These are phyloP conservation scores for Rosalia funebris DNA, from an alignment of 2,888 invertebrate genomes.

Conservation along the genomic window DNA sequence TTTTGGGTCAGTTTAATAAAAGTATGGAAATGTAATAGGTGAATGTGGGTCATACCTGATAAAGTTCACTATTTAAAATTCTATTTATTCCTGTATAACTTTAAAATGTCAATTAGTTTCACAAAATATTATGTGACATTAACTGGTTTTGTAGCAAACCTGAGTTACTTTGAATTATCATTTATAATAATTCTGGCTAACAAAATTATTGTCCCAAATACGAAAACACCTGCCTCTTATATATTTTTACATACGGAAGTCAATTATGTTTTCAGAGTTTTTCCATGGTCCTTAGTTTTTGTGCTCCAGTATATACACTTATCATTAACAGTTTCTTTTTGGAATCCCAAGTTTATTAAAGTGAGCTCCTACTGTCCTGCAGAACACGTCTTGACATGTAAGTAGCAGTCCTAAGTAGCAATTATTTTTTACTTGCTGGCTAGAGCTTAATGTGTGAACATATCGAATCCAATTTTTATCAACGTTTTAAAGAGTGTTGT, in stretches of 20 bases:
- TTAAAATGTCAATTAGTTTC: constrained; percentile 5
- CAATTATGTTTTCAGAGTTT: too few relatives aligned
- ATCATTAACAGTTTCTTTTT: neutral
- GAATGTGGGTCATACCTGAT: constrained; percentile 4
- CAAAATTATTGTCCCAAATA: neutral
- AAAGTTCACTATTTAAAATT: constrained; percentile 12
- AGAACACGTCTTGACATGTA: too few relatives aligned
- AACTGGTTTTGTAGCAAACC: neutral
- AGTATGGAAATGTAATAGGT: constrained; percentile 3
- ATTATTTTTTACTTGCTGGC: too few relatives aligned
- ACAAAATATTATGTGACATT: neutral
- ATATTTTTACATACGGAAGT: neutral
- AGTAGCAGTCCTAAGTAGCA: too few relatives aligned
- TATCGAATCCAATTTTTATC: too few relatives aligned
- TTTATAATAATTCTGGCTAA: neutral
- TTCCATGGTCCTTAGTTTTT: too few relatives aligned
- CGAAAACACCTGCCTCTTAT: neutral
- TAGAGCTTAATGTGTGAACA: too few relatives aligned
- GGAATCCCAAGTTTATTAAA: too few relatives aligned
- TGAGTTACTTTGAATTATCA: neutral
- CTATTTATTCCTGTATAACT: constrained; percentile 5
- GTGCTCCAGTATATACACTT: neutral
- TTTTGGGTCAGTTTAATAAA: constrained; percentile 12
- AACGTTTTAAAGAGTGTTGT: too few relatives aligned
- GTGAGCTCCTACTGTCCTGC: too few relatives aligned